Evolutionary conservation across 2,797 vertebrate genomes (phyloP).

Genomic region (Tenualosa ilisha): DNA sequence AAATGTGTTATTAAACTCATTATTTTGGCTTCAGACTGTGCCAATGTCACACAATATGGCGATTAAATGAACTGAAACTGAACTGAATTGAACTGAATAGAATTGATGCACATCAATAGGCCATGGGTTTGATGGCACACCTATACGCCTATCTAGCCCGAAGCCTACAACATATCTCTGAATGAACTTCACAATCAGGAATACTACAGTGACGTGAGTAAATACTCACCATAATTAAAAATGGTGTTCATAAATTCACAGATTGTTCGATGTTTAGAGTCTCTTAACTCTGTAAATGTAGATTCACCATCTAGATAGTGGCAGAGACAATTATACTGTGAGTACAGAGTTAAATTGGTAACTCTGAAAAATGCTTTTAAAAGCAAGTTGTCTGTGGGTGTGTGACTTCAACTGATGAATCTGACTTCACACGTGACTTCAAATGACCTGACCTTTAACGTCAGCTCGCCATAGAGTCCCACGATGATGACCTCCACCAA

Average conservation of each 20-base stretch:
- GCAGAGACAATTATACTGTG: background rate
- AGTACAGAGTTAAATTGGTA: background rate
- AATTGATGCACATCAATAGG: no score
- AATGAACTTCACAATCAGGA: background rate
- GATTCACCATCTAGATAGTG: background rate
- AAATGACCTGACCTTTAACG: background rate
- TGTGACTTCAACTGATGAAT: background rate
- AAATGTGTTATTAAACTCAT: no score
- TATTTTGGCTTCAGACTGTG: no score
- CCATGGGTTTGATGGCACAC: no score
- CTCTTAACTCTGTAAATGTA: background rate
- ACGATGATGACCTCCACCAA: background rate
- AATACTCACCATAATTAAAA: background rate
- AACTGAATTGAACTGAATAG: no score
- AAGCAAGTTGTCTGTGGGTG: background rate
- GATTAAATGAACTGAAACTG: no score
- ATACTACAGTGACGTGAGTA: background rate
- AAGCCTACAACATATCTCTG: background rate
- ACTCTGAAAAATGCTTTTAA: background rate
- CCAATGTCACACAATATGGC: no score
- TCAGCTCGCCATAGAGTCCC: background rate
- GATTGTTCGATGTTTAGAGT: background rate
- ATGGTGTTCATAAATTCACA: background rate
- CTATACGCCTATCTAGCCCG: no score
- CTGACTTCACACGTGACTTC: no score